These are phyloP conservation scores for Sussaba pulchella DNA, from an alignment of 2,888 invertebrate species.

Conservation along the genomic window DNA sequence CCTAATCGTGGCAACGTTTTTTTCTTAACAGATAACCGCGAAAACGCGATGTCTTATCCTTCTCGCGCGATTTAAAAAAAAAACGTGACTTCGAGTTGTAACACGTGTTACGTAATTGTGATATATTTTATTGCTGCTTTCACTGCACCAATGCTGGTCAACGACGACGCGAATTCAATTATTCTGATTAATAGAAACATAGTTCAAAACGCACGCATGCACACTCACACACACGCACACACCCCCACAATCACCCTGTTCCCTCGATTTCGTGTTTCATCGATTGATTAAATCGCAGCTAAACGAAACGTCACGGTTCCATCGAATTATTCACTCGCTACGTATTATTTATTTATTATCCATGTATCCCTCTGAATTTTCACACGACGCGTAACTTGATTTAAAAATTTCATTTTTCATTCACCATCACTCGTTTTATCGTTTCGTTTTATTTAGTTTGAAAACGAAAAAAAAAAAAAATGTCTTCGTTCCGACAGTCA, in stretches of 20 bases:
- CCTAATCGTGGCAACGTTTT: slow-evolving; percentile 3
- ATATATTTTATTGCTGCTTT: background rate
- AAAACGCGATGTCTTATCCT: slow-evolving; percentile 27
- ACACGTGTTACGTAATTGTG: slow-evolving; percentile 7
- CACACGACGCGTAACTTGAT: background rate
- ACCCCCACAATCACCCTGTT: slow-evolving; percentile 10
- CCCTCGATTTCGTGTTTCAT: background rate
- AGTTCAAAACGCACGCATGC: background rate
- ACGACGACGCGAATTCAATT: background rate
- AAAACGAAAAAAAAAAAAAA: no score
- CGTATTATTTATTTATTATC: slow-evolving; percentile 5
- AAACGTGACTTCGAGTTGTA: slow-evolving; percentile 12
- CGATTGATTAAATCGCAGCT: background rate
- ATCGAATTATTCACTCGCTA: slow-evolving; percentile 15
- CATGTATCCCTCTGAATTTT: background rate
- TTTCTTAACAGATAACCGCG: slow-evolving; percentile 20
- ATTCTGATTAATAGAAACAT: background rate
- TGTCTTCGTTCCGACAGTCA: background rate
- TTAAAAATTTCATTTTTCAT: background rate
- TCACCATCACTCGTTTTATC: background rate
- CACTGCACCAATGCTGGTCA: slow-evolving; percentile 15
- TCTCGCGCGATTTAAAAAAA: slow-evolving; percentile 3
- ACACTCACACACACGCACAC: no score
- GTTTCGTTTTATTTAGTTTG: no score
- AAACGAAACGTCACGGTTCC: background rate